Evolutionary conservation across 2,797 vertebrate species (phyloP), one percentile per base, ranked within the genome.

Genomic region (Oryzias dopingdopingensis): DNA sequence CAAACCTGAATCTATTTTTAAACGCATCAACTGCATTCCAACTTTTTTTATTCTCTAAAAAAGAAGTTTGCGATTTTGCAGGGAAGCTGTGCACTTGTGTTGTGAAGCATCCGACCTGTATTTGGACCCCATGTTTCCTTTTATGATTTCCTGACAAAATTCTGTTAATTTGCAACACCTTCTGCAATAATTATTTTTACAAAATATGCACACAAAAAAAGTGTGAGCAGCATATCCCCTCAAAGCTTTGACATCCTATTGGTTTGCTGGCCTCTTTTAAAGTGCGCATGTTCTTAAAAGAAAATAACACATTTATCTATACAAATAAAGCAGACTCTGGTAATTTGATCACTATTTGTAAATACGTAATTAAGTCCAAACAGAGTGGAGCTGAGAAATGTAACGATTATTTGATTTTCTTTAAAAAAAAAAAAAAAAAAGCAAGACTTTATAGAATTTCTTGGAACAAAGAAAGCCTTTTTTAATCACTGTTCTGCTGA

Each of bases 131-230:
- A 26, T 26, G 26, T 26, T 7, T 37, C 10, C 10, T 70, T 62
- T 63, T 72, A 68, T 78, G 66, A 77, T 82, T 85, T 74, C 14
- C 76, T 81, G 6, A 5, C 26, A 29, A 29, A 1, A 29, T 67
- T 70, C 59, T 45, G 70, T 67, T 62, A 63, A 57, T 64, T 59
- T 49, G 68, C 2, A 71, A 80, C 73, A 32, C 81, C 64, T 78
- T 74, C 47, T 57, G 49, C 63, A 59, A 80, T 87, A 83, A 89
- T 88, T 77, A 86, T 79, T 88, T 78, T 84, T 29, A 80, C 80
- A 85, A 84, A 55, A 73, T 74, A 80, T 80, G 73, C 70, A 67
- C 49, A 72, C 50, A 47, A 48, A 69, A 24, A 62, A 66, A 60
- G 22, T 78, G 62, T 56, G 59, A 73, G 63, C 72, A 59, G 52